phyloP scores from a whole-genome alignment of 1,140 invertebrate species.

The Pseudomyrmex cubaensis region DNA sequence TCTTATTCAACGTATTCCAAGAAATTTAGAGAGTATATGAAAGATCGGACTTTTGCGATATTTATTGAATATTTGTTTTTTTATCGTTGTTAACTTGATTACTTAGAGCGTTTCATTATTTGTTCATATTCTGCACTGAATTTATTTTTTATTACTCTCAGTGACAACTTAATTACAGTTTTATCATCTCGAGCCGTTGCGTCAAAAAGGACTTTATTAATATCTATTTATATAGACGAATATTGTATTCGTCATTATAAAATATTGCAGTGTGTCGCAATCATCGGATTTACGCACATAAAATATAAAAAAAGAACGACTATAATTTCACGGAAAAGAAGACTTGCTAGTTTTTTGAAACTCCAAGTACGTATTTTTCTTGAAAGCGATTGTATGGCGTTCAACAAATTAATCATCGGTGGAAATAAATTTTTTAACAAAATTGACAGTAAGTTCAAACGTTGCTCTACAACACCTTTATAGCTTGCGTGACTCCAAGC shows the following conservation, averaged over 20 bases:
- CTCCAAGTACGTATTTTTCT: not conserved
- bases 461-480: constrained; percentile 14
- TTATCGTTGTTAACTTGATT: not conserved
- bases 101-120: not conserved
- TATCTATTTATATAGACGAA: not conserved
- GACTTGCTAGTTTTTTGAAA: not conserved
- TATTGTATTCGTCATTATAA: constrained; percentile 3
- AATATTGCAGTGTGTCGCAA: not conserved
- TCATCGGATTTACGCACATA: not conserved
- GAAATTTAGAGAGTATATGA: too few relatives aligned
- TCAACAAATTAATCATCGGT: not conserved
- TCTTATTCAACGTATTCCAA: too few relatives aligned
- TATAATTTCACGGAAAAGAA: not conserved
- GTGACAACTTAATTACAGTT: not conserved
- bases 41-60: not conserved
- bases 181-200: not conserved
- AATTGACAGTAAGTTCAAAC: too few relatives aligned
- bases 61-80: not conserved
- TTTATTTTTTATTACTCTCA: not conserved
- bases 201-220: not conserved
- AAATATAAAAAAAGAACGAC: not conserved
- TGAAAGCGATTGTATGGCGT: too few relatives aligned
- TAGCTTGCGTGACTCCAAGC: constrained; percentile 31
- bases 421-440: not conserved
- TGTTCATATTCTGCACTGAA: not conserved